These are phyloP conservation scores for Silurus meridionalis DNA, from an alignment of 2,113 vertebrate species.

Conservation along the genomic window DNA sequence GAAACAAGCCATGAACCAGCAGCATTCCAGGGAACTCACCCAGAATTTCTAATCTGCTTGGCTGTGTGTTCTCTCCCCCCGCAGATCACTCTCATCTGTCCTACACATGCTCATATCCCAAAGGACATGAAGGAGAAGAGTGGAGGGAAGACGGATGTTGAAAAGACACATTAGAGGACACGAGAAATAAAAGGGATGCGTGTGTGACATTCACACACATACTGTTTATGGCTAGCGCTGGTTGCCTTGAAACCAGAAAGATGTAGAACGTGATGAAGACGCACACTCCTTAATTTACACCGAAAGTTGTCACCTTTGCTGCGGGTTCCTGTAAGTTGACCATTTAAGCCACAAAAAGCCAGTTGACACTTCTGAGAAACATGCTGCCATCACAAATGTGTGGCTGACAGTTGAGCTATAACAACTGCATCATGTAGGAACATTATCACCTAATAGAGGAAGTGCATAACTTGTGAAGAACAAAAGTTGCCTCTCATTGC, in stretches of 20 bases:
- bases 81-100: conserved; percentile 49
- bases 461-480: conserved; percentile 16
- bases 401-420: conserved; percentile 33
- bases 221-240: not conserved
- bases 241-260: not conserved
- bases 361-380: conserved; percentile 35
- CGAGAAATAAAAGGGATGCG: not conserved
- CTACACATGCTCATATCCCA: conserved; percentile 44
- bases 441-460: conserved; percentile 44
- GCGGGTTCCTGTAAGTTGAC: conserved; percentile 24
- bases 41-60: conserved; percentile 32
- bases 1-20: conserved; percentile 36
- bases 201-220: not conserved
- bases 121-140: not conserved
- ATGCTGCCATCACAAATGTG: conserved; percentile 17
- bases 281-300: not conserved
- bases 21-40: conserved; percentile 33
- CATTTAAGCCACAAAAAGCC: not conserved
- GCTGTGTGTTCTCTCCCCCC: conserved; percentile 32
- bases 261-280: not conserved
- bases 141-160: not conserved
- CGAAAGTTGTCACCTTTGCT: not conserved
- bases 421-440: not conserved
- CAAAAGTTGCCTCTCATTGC: not conserved
- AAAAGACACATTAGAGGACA: conserved; percentile 11